A percentile compares a stretch with the other conserved stretches of the same genome.
These are phyloP conservation scores for Nemurella pictetii DNA, from an alignment of 2,888 invertebrate genomes.

Conservation along the genomic window DNA sequence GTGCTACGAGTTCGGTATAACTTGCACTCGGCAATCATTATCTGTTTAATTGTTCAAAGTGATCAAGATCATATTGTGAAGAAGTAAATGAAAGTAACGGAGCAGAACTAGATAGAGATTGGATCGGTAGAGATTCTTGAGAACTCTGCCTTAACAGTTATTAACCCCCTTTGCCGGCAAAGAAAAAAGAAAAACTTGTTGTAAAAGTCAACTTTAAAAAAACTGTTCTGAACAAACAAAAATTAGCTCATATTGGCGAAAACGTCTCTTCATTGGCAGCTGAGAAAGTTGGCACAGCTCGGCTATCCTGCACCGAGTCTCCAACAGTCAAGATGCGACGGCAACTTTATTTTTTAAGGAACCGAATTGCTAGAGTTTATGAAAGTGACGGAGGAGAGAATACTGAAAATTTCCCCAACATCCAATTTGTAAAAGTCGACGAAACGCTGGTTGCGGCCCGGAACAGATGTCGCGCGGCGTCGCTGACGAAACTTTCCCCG, in stretches of 20 bases:
- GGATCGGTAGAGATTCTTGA: not conserved
- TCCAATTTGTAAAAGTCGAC: conserved; percentile 13
- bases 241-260: conserved; percentile 16
- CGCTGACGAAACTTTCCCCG: not conserved
- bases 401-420: conserved; percentile 12
- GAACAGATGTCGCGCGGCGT: conserved; percentile 9
- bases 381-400: conserved; percentile 5
- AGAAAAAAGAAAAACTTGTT: not conserved
- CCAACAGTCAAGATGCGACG: not conserved
- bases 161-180: not conserved
- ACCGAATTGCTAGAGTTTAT: conserved; percentile 17
- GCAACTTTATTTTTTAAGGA: conserved; percentile 5
- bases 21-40: not conserved
- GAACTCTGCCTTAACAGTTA: not conserved
- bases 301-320: not conserved
- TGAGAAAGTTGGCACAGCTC: not conserved
- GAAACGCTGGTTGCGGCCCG: not conserved
- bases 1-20: no score
- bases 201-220: not conserved
- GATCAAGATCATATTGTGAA: not conserved
- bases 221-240: not conserved
- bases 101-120: not conserved
- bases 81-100: not conserved
- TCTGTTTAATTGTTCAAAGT: not conserved
- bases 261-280: not conserved